These are phyloP conservation scores for Mythimna albipuncta DNA, from an alignment of 2,888 invertebrate genomes.

Conservation along the genomic window DNA sequence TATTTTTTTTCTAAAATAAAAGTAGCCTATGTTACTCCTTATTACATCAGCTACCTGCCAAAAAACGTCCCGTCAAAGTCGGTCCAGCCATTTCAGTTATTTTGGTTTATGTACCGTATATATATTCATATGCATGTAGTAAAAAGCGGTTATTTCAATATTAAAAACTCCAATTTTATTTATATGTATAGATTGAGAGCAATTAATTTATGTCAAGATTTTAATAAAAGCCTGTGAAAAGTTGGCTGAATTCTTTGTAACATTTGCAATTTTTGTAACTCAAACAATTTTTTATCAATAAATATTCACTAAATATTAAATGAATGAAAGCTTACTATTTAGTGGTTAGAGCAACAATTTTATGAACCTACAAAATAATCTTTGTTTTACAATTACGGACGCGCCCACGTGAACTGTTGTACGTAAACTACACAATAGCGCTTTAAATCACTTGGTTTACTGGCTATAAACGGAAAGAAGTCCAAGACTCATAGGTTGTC, in stretches of 20 bases:
- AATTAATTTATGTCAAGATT: background rate
- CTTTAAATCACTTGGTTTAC: slow-evolving; percentile 70
- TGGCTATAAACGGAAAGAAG: slow-evolving; percentile 56
- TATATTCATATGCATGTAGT: no score
- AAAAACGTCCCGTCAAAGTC: no score
- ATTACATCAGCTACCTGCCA: no score
- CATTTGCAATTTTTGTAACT: no score
- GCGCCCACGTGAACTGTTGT: slow-evolving; percentile 56
- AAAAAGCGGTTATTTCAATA: no score
- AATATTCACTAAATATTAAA: background rate
- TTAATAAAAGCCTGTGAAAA: no score
- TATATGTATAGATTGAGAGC: background rate
- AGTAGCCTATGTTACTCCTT: no score
- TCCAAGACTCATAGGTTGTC: slow-evolving; percentile 45
- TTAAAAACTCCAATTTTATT: no score
- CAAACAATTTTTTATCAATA: background rate
- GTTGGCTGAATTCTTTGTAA: no score
- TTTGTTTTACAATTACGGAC: slow-evolving; percentile 61
- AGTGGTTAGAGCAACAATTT: slow-evolving; percentile 8
- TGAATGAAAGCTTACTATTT: background rate
- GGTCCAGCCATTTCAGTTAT: no score
- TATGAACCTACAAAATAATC: slow-evolving; percentile 54
- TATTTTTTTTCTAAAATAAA: no score
- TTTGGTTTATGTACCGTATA: no score
- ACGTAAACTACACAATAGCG: slow-evolving; percentile 68